Percentiles rank a stretch among this genome's conserved stretches.
These are phyloP conservation scores for Acanthisitta chloris DNA, from an alignment of 2,113 vertebrate genomes.

Conservation along the genomic window DNA sequence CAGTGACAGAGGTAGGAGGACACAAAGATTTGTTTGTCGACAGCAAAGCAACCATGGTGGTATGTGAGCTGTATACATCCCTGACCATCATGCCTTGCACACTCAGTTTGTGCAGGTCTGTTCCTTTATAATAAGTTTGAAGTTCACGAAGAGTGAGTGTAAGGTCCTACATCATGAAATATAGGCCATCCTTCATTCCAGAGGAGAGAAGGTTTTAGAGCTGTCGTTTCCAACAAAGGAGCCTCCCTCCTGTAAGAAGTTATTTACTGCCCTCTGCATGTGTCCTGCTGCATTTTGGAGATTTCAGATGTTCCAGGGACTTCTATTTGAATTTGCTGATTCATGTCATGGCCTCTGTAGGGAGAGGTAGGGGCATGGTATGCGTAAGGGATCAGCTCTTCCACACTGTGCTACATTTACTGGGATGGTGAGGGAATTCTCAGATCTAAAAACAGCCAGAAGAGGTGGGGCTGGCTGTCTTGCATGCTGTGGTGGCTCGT, in stretches of 20 bases:
- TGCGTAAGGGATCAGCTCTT: neutral
- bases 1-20: neutral
- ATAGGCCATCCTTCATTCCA: neutral
- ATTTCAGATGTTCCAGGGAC: neutral
- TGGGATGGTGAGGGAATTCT: neutral
- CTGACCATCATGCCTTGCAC: neutral
- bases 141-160: neutral
- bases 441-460: neutral
- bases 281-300: neutral
- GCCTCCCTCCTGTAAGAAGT: neutral
- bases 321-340: neutral
- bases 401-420: neutral
- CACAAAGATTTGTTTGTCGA: neutral
- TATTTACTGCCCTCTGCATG: neutral
- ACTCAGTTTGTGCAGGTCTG: neutral
- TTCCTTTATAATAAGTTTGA: neutral
- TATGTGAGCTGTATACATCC: neutral
- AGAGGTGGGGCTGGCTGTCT: neutral
- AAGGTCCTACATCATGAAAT: neutral
- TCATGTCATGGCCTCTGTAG: neutral
- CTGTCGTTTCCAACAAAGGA: neutral
- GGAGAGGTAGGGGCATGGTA: neutral
- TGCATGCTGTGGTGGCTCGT: neutral
- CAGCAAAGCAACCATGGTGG: neutral
- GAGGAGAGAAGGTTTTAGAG: neutral